These are phyloP conservation scores for Atractosteus spatula DNA, from an alignment of 2,113 vertebrate species.

Conservation along the genomic window DNA sequence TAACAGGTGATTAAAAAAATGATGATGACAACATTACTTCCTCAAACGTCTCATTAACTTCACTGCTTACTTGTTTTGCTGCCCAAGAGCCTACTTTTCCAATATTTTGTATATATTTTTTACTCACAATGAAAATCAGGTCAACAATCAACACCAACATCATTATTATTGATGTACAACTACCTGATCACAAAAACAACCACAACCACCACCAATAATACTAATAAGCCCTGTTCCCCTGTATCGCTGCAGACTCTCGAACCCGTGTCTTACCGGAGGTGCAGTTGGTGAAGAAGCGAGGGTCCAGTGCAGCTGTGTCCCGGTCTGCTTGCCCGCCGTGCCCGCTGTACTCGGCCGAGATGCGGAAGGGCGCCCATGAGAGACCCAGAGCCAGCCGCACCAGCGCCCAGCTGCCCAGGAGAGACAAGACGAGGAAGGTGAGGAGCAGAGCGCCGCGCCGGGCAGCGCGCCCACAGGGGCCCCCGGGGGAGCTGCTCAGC, in stretches of 20 bases:
- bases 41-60: too few relatives aligned
- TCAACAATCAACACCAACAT: too few relatives aligned
- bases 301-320: conserved; percentile 57
- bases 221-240: too few relatives aligned
- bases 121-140: too few relatives aligned
- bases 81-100: too few relatives aligned
- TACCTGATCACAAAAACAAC: too few relatives aligned
- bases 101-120: too few relatives aligned
- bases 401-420: conserved; percentile 73
- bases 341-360: conserved; percentile 62
- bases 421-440: conserved; percentile 66
- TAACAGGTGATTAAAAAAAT: too few relatives aligned
- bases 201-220: too few relatives aligned
- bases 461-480: conserved; percentile 30
- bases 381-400: conserved; percentile 62
- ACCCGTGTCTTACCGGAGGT: conserved; percentile 58
- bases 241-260: not conserved
- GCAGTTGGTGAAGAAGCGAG: conserved; percentile 71
- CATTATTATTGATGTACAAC: too few relatives aligned
- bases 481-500: conserved; percentile 33
- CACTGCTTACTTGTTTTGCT: too few relatives aligned
- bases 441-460: conserved; percentile 53
- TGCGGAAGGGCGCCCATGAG: conserved; percentile 54
- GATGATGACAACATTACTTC: too few relatives aligned
- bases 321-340: conserved; percentile 28